These are phyloP conservation scores for Orthonyx spaldingii DNA, from an alignment of 2,113 vertebrate genomes.

Conservation along the genomic window DNA sequence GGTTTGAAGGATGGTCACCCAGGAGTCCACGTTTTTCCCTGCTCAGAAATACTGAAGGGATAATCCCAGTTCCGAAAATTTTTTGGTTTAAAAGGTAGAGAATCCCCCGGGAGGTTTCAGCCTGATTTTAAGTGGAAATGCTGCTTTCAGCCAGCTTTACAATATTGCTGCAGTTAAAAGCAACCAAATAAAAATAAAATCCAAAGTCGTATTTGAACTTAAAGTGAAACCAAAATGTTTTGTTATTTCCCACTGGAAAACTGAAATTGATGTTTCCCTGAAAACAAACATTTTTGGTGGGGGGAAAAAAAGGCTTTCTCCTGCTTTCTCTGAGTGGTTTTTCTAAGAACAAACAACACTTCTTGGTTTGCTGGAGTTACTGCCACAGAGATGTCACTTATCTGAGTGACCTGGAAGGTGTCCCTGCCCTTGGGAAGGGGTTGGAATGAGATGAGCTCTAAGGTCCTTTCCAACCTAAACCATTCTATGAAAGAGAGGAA, in stretches of 20 bases:
- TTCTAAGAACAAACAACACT: not conserved
- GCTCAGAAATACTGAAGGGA: not conserved
- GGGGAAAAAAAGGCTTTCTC: not conserved
- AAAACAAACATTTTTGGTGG: not conserved
- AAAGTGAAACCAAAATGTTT: not conserved
- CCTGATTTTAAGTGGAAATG: constrained; percentile 5
- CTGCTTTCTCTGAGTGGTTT: not conserved
- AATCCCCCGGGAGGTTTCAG: not conserved
- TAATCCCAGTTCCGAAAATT: not conserved
- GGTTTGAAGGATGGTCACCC: not conserved
- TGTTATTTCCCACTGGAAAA: constrained; percentile 46
- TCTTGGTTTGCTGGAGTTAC: not conserved
- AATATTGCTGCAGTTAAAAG: not conserved
- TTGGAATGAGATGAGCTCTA: not conserved
- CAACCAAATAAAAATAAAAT: constrained; percentile 26
- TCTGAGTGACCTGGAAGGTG: not conserved
- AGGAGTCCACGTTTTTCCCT: not conserved
- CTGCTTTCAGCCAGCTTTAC: not conserved
- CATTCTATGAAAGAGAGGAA: not conserved
- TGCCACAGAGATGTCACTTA: not conserved
- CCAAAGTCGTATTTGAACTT: not conserved
- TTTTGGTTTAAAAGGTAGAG: not conserved
- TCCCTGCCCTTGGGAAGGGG: not conserved
- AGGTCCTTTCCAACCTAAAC: not conserved
- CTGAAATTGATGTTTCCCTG: constrained; percentile 29